A percentile compares a stretch with the other conserved stretches of the same genome.
Evolutionary conservation across 2,888 invertebrate species (phyloP).

Genomic region (Aleiodes leptofemur): DNA sequence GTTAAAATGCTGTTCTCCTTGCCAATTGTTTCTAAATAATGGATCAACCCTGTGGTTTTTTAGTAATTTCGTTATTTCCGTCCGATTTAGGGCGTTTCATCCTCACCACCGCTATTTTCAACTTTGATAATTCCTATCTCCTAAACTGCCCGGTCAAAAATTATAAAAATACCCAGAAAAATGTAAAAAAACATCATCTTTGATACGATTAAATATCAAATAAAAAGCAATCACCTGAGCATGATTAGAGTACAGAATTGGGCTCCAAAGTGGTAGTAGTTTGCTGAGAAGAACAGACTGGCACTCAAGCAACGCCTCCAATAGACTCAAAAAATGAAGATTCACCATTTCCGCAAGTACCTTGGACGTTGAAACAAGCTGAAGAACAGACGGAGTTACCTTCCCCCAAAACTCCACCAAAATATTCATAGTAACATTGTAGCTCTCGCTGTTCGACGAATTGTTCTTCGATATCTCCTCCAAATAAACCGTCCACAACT

Average conservation of each 20-base stretch:
- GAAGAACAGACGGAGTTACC: conserved; percentile 96
- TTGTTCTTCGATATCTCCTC: conserved; percentile 88
- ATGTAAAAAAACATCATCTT: no score
- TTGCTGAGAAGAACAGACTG: conserved; percentile 95
- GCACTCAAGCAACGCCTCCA: conserved; percentile 96
- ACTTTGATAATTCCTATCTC: no score
- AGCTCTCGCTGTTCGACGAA: conserved; percentile 83
- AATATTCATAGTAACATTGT: conserved; percentile 86
- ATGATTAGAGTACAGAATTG: conserved; percentile 94
- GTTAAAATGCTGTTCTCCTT: no score
- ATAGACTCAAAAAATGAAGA: conserved; percentile 94
- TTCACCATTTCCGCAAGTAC: conserved; percentile 98
- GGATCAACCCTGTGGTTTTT: no score
- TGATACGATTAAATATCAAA: background rate
- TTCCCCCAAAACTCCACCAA: conserved; percentile 99
- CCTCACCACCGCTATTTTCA: no score
- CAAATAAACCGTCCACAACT: conserved; percentile 98
- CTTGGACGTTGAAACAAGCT: conserved; percentile 93
- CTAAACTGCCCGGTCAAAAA: no score
- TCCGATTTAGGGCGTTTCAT: no score
- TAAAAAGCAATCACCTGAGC: conserved; percentile 79
- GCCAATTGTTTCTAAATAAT: no score
- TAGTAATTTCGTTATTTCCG: no score
- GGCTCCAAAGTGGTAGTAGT: conserved; percentile 96
- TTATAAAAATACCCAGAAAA: no score